phyloP scores from a whole-genome alignment of 2,797 vertebrate species.

The Enteromius unitaeniatus region DNA sequence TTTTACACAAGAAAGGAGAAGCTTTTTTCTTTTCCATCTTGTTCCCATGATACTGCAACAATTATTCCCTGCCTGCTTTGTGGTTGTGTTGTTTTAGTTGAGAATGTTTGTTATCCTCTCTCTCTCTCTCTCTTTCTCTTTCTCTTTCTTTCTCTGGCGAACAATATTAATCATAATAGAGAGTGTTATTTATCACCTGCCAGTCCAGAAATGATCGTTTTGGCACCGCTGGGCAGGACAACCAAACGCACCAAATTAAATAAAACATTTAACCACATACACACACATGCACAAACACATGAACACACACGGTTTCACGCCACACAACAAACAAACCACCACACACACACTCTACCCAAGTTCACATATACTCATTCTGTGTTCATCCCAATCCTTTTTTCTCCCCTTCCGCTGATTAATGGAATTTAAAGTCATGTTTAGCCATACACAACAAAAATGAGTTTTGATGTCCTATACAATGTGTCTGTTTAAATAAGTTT shows the following conservation, averaged over 20 bases:
- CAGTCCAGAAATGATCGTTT: constrained; percentile 91
- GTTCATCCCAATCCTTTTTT: background rate
- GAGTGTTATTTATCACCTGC: constrained; percentile 90
- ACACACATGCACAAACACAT: constrained; percentile 27
- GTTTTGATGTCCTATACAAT: constrained; percentile 13
- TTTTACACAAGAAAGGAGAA: constrained; percentile 52
- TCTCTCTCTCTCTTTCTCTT: constrained; percentile 65
- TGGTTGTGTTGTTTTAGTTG: constrained; percentile 70
- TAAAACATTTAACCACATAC: constrained; percentile 56
- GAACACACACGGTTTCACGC: constrained; percentile 1
- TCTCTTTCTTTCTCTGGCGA: constrained; percentile 66
- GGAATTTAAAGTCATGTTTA: background rate
- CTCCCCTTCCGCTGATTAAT: constrained; percentile 23
- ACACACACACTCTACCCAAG: constrained; percentile 21
- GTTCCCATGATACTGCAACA: constrained; percentile 84
- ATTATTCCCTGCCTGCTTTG: constrained; percentile 87
- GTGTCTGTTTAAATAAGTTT: constrained; percentile 11
- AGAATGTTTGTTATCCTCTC: constrained; percentile 75
- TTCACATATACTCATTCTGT: background rate
- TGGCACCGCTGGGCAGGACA: constrained; percentile 69
- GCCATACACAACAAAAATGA: constrained; percentile 1
- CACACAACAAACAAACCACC: constrained; percentile 7
- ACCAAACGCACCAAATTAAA: constrained; percentile 70
- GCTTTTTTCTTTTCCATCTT: constrained; percentile 49
- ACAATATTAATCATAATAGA: constrained; percentile 87